A percentile compares a stretch with the other conserved stretches of the same genome.
These are phyloP conservation scores for Microplitis demolitor DNA, from an alignment of 1,140 invertebrate species.

Conservation along the genomic window DNA sequence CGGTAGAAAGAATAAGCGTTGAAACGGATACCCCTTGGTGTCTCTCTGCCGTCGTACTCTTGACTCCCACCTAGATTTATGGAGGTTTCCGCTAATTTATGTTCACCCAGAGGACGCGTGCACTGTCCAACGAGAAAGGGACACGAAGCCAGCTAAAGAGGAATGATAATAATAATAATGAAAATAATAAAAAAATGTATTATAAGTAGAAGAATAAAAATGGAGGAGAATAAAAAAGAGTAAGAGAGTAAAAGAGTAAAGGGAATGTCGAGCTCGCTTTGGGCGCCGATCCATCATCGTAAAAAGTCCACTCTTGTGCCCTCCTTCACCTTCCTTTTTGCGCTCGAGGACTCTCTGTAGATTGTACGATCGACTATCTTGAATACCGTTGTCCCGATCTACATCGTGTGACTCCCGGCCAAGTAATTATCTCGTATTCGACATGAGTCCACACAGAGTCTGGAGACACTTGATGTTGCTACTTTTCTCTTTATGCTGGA, in stretches of 20 bases:
- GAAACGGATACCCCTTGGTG: slow-evolving; percentile 21
- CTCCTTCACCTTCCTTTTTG: slow-evolving; percentile 9
- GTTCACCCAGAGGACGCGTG: slow-evolving; percentile 12
- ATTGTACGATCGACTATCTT: slow-evolving; percentile 16
- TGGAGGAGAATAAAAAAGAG: neutral
- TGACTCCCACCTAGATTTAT: slow-evolving; percentile 23
- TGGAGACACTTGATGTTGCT: slow-evolving; percentile 7
- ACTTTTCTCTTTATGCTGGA: no score
- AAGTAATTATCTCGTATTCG: slow-evolving; percentile 19
- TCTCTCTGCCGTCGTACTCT: slow-evolving; percentile 10
- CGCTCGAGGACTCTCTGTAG: neutral
- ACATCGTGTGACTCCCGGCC: slow-evolving; percentile 14
- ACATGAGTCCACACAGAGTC: slow-evolving; percentile 1
- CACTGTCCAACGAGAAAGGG: neutral
- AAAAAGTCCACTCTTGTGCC: slow-evolving; percentile 5
- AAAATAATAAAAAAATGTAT: neutral
- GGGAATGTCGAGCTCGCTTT: slow-evolving; percentile 16
- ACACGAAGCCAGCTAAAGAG: neutral
- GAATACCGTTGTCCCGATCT: slow-evolving; percentile 14
- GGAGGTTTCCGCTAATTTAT: slow-evolving; percentile 19
- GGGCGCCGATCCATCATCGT: slow-evolving; percentile 22
- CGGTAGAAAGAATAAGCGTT: slow-evolving; percentile 1
- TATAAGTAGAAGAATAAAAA: neutral
- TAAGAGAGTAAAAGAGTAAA: neutral
- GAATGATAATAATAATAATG: neutral